phyloP scores from a whole-genome alignment of 1,140 invertebrate species.

The Cydia splendana region DNA sequence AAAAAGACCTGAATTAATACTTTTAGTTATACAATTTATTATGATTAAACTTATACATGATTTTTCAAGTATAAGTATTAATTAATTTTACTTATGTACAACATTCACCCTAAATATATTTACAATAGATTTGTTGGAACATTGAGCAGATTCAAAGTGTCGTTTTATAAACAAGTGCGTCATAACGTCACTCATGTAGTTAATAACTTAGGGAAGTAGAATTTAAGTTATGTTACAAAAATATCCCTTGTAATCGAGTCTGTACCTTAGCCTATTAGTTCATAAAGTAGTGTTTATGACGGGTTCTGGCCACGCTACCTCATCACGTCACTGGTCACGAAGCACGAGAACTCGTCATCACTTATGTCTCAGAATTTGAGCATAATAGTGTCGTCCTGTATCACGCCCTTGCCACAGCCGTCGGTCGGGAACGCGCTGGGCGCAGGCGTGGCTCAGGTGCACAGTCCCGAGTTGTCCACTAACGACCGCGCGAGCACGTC shows the following conservation, averaged over 20 bases:
- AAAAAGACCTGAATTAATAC: not conserved
- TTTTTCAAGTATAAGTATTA: constrained; percentile 35
- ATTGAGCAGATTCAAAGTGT: not conserved
- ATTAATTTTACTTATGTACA: constrained; percentile 39
- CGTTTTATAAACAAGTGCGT: not conserved
- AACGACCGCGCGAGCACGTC: constrained; percentile 82
- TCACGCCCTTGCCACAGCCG: constrained; percentile 63
- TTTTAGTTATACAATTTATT: not conserved
- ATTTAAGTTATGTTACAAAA: constrained; percentile 24
- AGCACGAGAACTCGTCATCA: constrained; percentile 45
- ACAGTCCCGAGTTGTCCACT: constrained; percentile 82
- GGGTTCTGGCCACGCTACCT: constrained; percentile 27
- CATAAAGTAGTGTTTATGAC: constrained; percentile 11
- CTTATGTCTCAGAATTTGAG: constrained; percentile 65
- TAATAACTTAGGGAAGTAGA: constrained; percentile 17
- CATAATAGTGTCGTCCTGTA: constrained; percentile 73
- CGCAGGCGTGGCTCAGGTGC: constrained; percentile 79
- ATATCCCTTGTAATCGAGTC: constrained; percentile 20
- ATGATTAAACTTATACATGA: no score
- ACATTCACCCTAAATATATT: not conserved
- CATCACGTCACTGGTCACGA: constrained; percentile 33
- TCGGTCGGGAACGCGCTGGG: constrained; percentile 63
- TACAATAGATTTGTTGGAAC: not conserved
- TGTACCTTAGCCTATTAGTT: constrained; percentile 5
- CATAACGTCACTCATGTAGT: not conserved